A percentile compares a stretch with the other conserved stretches of the same genome.
These are phyloP conservation scores for Meteorus colon DNA, from an alignment of 2,888 invertebrate species.

Conservation along the genomic window DNA sequence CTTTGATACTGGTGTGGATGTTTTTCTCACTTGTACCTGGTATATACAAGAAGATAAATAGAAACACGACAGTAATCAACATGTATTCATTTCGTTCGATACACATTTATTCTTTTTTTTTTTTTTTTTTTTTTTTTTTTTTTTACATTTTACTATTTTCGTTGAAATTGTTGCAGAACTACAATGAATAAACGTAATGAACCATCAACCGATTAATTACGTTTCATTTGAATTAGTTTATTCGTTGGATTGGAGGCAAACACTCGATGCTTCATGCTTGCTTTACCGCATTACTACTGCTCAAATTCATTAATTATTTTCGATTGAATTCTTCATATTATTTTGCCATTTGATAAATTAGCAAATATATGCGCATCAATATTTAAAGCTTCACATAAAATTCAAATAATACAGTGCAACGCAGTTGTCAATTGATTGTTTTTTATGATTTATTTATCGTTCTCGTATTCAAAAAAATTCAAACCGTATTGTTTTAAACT, in stretches of 20 bases:
- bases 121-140: not conserved
- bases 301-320: conserved; percentile 40
- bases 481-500: conserved; percentile 49
- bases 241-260: conserved; percentile 44
- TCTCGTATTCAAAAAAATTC: conserved; percentile 49
- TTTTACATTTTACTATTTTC: not conserved
- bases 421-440: not conserved
- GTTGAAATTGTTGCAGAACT: not conserved
- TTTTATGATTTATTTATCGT: conserved; percentile 50
- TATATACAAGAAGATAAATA: not conserved
- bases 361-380: not conserved
- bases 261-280: conserved; percentile 52
- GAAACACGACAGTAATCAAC: too few species aligned
- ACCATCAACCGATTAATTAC: not conserved
- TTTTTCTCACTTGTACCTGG: conserved; percentile 66
- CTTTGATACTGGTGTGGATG: conserved; percentile 77
- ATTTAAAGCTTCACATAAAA: conserved; percentile 41
- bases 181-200: conserved; percentile 6
- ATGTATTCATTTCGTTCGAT: not conserved
- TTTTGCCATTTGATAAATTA: conserved; percentile 44
- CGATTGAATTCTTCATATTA: conserved; percentile 43
- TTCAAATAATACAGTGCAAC: conserved; percentile 44
- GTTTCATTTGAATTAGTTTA: conserved; percentile 49
- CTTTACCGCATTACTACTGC: conserved; percentile 42
- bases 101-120: not conserved